Evolutionary conservation across 1,140 invertebrate species (phyloP), one percentile per base, ranked within the genome.

Genomic region (Caenorhabditis tropicalis): DNA sequence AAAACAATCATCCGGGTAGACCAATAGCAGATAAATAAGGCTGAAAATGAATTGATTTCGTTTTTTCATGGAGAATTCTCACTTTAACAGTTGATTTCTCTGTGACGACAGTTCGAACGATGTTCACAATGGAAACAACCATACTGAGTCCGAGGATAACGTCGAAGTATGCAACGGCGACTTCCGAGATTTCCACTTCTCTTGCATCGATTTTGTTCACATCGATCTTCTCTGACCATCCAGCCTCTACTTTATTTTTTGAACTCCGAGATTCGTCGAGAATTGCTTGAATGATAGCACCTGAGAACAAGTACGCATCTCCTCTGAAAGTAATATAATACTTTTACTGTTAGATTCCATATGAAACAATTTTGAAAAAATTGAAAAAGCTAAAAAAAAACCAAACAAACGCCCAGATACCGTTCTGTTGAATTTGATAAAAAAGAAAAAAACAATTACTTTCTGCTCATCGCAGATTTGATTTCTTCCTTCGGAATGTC

Each of bases 1-100:
- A 85, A 27, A 85, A 85, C 49, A 43, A 15, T 15, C 48, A 49
- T 12, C 31, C 27, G 29, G 49, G 49, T 9, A 85, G 46, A n/a
- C 84, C 84, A 27, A 85, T 82, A 29, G 58, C 49, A 19, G 79
- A 33, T 2, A 85, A 19, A 36, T 65, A 65, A 5, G 81, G 84
- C 39, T 86, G 83, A 27, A 46, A 56, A 51, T n/a, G n/a, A n/a
- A n/a, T n/a, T n/a, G n/a, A n/a, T n/a, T n/a, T n/a, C n/a, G n/a
- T n/a, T n/a, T n/a, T n/a, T n/a, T n/a, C n/a, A n/a, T n/a, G n/a
- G n/a, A n/a, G n/a, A n/a, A n/a, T n/a, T n/a, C 24, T 56, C 24
- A 56, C 53, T 10, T 56, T 56, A 6, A 56, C 53, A 12, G 53
- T 56, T 27, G 53, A 56, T 12, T 56, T 56, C 24, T 56, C 53